Base-by-base conservation (phyloP, 2,797 vertebrate species). In the Borostomias antarcticus region DNA sequence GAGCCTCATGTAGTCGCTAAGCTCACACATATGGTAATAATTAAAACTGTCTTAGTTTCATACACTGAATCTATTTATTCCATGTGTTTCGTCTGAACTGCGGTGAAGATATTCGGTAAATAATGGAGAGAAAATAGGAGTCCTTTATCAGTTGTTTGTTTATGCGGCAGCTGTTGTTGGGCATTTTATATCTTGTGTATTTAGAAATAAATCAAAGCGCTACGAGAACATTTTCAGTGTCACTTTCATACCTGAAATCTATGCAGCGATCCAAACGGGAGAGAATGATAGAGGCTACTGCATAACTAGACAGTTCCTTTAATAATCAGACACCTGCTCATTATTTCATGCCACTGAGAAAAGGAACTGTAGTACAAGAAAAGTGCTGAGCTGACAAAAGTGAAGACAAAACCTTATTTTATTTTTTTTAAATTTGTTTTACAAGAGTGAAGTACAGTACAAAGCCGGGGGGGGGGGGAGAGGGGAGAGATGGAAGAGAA, bases 1-100 rank as follows among this genome's bases (percentile, higher is more conserved):
- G n/a, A 17, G 37, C 10, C 11, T 45, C 26, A 43, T 32, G 68
- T 48, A 71, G 65, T 29, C 15, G 1, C 33, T 19, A 56, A 69
- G 63, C 67, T 67, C 35, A 81, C 71, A 78, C 80, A 76, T 81
- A 66, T 82, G 79, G 76, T 15, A 61, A 51, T 69, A 83, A 82
- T 89, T 85, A 86, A 84, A 86, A 29, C 26, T 2, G 72, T 66
- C 66, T 81, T 2, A 29, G 70, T 70, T 63, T 25, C 30, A 57
- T 1, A 37, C 30, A 61, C 69, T 54, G 43, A 52, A 78, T 71
- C 69, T 76, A 77, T 69, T 70, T 52, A 19, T 43, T 62, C 64
- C 72, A 51, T 70, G 45, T 58, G 77, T 75, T 64, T 78, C 53
- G 29, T 76, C 69, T 64, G 59, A 23, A 59, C 17, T 1, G 8